Conservation (phyloP, 2,797 vertebrate genomes). For the Arnoldichthys spilopterus region DNA sequence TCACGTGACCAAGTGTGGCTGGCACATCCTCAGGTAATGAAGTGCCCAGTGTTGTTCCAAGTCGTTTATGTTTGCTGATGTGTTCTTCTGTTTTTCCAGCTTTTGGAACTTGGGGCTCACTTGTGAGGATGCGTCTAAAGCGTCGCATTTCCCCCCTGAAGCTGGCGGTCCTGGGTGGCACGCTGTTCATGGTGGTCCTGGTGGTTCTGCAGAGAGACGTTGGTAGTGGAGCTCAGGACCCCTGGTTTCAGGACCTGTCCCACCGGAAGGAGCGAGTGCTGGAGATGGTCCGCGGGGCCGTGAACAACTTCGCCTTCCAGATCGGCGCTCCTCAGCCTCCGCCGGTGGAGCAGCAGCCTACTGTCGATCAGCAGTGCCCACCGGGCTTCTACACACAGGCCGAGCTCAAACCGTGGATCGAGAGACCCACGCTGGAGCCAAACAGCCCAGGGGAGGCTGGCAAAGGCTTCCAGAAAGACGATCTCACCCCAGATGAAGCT, state of each 20-base stretch:
- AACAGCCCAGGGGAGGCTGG: conserved; percentile 81
- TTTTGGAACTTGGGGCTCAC: neutral
- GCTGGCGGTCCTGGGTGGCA: conserved; percentile 80
- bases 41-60: neutral
- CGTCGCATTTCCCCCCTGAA: conserved; percentile 84
- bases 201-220: conserved; percentile 86
- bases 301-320: conserved; percentile 91
- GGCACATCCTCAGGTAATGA: neutral
- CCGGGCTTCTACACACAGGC: conserved; percentile 82
- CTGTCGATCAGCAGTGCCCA: conserved; percentile 74
- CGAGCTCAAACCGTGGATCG: conserved; percentile 85
- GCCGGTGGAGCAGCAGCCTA: conserved; percentile 49
- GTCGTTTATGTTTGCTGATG: neutral
- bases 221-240: conserved; percentile 73
- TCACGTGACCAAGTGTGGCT: neutral
- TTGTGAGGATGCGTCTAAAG: conserved; percentile 78
- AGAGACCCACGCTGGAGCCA: conserved; percentile 85
- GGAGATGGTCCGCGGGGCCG: conserved; percentile 84
- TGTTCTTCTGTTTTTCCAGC: neutral
- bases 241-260: conserved; percentile 88
- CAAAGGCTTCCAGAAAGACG: conserved; percentile 79
- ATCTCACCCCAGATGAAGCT: conserved; percentile 80
- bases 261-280: conserved; percentile 83
- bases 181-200: conserved; percentile 84
- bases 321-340: conserved; percentile 82